Conservation (phyloP, 2,113 vertebrate species). For the Colius striatus region DNA sequence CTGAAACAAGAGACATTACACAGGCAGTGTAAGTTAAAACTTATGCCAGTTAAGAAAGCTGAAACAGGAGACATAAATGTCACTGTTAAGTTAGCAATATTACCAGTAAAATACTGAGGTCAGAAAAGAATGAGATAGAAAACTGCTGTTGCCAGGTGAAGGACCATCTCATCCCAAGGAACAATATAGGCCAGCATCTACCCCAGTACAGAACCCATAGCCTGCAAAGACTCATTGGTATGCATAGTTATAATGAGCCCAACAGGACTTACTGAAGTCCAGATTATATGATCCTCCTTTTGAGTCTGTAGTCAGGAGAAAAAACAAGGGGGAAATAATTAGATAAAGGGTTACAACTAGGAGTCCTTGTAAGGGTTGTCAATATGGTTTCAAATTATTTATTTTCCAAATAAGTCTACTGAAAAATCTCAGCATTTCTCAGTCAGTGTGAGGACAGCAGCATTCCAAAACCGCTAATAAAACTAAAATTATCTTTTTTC, state of each 20-base stretch:
- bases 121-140: background rate
- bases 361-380: background rate
- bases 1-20: no score
- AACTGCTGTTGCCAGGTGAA: background rate
- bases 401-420: background rate
- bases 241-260: background rate
- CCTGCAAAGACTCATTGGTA: background rate
- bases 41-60: background rate
- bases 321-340: background rate
- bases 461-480: background rate
- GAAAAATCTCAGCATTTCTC: background rate
- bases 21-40: background rate
- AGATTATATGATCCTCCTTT: background rate
- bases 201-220: fast-evolving
- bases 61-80: background rate
- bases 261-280: background rate
- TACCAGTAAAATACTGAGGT: background rate
- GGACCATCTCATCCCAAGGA: background rate
- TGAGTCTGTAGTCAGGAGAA: background rate
- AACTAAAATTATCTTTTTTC: background rate
- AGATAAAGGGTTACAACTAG: background rate
- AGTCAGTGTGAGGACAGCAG: background rate
- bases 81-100: background rate
- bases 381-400: background rate
- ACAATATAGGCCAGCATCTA: background rate